These are phyloP conservation scores for Phenganax stokvisi DNA, from an alignment of 92 coral and sea anemone genomes.

Conservation along the genomic window DNA sequence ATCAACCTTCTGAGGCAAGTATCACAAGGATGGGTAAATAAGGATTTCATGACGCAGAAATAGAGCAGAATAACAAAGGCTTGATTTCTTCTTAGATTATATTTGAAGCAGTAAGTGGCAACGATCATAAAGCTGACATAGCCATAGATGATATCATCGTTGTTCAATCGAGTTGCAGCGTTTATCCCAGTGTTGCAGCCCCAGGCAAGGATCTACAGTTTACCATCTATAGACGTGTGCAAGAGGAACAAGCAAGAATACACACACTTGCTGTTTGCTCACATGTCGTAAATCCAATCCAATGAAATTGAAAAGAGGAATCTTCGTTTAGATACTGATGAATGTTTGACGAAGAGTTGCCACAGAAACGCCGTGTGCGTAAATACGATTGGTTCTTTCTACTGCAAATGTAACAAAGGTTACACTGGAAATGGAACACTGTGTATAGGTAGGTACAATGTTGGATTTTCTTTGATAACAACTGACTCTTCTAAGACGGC, in stretches of 20 bases:
- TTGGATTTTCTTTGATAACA: not conserved
- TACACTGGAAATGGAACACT: constrained; percentile 25
- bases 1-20: constrained; percentile 32
- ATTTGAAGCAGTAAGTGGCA: constrained; percentile 35
- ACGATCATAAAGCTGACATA: constrained; percentile 34
- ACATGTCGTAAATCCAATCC: not conserved
- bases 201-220: constrained; percentile 22
- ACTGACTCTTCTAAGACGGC: too few species aligned
- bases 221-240: not conserved
- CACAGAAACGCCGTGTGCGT: constrained; percentile 18
- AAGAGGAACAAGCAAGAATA: not conserved
- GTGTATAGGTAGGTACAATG: constrained; percentile 18
- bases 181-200: not conserved
- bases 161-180: not conserved
- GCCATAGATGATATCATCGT: constrained; percentile 29
- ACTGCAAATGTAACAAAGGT: constrained; percentile 25
- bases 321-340: constrained; percentile 53
- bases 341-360: constrained; percentile 38
- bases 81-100: constrained; percentile 13
- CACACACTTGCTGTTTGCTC: not conserved
- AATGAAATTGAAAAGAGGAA: not conserved
- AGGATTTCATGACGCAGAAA: not conserved
- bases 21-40: not conserved
- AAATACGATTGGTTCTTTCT: constrained; percentile 23
- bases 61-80: not conserved